Evolutionary conservation across 2,113 vertebrate species (phyloP), one percentile per base, ranked within the genome.

Genomic region (Aramus guarauna): DNA sequence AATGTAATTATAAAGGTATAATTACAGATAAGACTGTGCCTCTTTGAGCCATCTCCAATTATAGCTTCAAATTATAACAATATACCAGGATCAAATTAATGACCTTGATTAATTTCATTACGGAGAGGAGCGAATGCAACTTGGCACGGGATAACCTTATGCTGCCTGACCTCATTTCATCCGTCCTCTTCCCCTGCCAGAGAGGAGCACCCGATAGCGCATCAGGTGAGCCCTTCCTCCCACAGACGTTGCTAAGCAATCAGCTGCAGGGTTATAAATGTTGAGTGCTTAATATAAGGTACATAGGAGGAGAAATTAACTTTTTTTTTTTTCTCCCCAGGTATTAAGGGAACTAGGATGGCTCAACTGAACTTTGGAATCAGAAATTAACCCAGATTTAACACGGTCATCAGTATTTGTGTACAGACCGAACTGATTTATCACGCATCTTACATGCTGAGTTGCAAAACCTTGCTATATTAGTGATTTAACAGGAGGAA

Each of bases 71-170:
- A 92, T 94, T 79, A 62, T 75, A 87, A 91, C 90, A 92, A 82
- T 91, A 87, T 96, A 93, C 74, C 62, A 69, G 84, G 77, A 90
- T 88, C 71, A 76, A 94, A 96, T 93, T 91, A 91, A 88, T 16
- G 73, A 68, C 87, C 85, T 88, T 82, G 81, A 93, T 96, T 93
- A 96, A 94, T 94, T 95, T 97, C 92, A 68, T 90, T 78, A 94
- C 0, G 8, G 84, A 96, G 76, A 6, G 5, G 76, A 93, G 75
- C 0, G 1, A 93, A 73, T 0, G 0, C 58, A 9, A 6, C 81
- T 90, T 29, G 0, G 79, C 52, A 56, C 5, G 5, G 60, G 71
- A 47, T 92, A 69, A 76, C 55, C 50, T 92, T 88, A 69, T 20
- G 4, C 68, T 72, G 73, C 88, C 66, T 95, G 91, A 97, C 92